Base-by-base conservation (phyloP, 2,888 invertebrate genomes). In the Autographa gamma region DNA sequence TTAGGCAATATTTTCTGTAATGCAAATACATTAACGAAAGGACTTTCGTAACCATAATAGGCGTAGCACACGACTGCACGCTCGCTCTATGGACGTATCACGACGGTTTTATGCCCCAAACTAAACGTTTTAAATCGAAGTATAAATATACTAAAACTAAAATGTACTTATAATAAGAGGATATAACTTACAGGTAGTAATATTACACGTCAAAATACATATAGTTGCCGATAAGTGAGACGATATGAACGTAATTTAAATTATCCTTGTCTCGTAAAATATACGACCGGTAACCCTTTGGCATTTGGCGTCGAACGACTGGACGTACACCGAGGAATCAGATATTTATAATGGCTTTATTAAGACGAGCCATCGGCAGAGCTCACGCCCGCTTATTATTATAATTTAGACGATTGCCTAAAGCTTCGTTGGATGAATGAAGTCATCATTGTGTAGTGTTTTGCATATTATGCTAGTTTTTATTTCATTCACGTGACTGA, bases 271-370 rank as follows among this genome's bases (percentile, higher is more conserved):
- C 82, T 86, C 81, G 84, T 88, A 86, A 89, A 86, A 88, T 87
- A 85, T 86, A 89, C 83, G 87, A 86, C 83, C 87, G 85, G 89
- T 91, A 92, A 92, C 90, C 89, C 90, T 92, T 92, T 92, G 90
- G 90, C 89, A 92, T 93, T 93, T 91, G 89, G 89, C 89, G 88
- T 88, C 84, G 89, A 86, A 80, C 87, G 87, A 86, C 84, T 89
- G 89, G 86, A 91, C 89, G 88, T 90, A 91, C 90, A 87, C 87
- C 87, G 91, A 90, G 88, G 91, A 91, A 93, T 93, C 92, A 93
- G 92, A 94, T 94, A 94, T 95, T 92, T 95, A 93, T 95, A 95
- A 95, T 95, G 93, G 92, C 95, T 95, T 94, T 95, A 95, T 95
- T 94, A 95, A 95, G 93, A 91, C 92, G 87, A 90, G 90, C 92